Base-by-base conservation (phyloP, 2,888 invertebrate genomes). In the Phengaris arion region DNA sequence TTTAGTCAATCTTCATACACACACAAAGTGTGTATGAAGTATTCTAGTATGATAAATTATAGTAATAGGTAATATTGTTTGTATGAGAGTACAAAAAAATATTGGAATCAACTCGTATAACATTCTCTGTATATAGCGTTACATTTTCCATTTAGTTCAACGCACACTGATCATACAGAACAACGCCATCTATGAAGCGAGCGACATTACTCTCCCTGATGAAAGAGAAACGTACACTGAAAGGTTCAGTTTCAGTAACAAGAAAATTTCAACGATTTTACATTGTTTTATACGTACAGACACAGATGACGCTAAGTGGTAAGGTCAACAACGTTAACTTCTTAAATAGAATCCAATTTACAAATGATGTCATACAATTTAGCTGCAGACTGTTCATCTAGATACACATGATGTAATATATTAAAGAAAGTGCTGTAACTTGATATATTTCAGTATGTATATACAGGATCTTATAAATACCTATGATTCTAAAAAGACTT, bases 241-340 rank as follows among this genome's bases (percentile, higher is more conserved):
- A 59, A 22, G 64, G 35, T 45, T 64, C 10, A 22, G 35, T 13
- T 64, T 12, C 35, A 22, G 64, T 45, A 45, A 64, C 35, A 64
- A 59, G n/a, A 64, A 35, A 13, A 6, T 64, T 45, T 7, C 13
- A 35, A 64, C 35, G 45, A 35, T 35, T 35, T 45, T 13, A 64
- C 12, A 6, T 64, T 64, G 35, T 35, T 64, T 45, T 2, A 64
- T 45, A 52, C 13, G 22, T 35, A 13, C 54, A 72, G 54, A 13
- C 72, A 52, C 72, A 72, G 72, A 72, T 72, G 72, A 72, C 72
- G 72, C 72, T 72, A 72, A 72, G 72, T 72, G 72, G 72, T 54
- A 22, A 52, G 72, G 72, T 72, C 72, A 72, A 72, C 72, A 52
- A 12, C 35, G 72, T 72, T 72, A 72, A 72, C 72, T 72, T 52